Percentiles rank a stretch among this genome's conserved stretches.
phyloP scores from a whole-genome alignment of 2,113 vertebrate species.

The Syrmaticus mikado region DNA sequence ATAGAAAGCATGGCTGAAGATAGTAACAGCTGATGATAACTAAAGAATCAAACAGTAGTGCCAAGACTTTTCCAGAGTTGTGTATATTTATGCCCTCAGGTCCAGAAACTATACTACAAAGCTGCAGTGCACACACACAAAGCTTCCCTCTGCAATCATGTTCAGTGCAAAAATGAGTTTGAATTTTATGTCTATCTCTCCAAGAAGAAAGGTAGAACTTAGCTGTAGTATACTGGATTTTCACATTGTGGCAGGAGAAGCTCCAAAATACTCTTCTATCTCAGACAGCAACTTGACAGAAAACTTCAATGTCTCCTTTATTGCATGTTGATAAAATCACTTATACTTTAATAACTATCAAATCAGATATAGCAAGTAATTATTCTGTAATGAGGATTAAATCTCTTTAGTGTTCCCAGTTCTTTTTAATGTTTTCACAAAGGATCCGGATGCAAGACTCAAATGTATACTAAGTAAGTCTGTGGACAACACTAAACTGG shows the following conservation, averaged over 20 bases:
- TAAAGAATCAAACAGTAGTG: background rate
- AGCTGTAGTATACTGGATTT: background rate
- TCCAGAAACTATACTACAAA: background rate
- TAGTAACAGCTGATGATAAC: background rate
- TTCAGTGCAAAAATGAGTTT: background rate
- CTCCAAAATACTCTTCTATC: background rate
- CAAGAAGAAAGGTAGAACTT: background rate
- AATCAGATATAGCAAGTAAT: background rate
- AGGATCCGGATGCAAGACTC: background rate
- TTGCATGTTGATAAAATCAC: background rate
- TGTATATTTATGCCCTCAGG: background rate
- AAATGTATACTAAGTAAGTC: background rate
- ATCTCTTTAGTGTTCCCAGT: background rate
- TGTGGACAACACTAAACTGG: background rate
- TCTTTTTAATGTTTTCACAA: background rate
- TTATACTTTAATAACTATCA: background rate
- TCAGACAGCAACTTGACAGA: background rate
- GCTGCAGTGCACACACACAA: background rate
- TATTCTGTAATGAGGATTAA: background rate
- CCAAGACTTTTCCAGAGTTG: background rate
- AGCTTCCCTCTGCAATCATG: background rate
- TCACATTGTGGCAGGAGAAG: background rate
- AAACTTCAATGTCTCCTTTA: background rate
- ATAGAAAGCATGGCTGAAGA: background rate
- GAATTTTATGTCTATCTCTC: background rate